phyloP scores from a whole-genome alignment of 2,113 vertebrate genomes.

The Sapajus apella region DNA sequence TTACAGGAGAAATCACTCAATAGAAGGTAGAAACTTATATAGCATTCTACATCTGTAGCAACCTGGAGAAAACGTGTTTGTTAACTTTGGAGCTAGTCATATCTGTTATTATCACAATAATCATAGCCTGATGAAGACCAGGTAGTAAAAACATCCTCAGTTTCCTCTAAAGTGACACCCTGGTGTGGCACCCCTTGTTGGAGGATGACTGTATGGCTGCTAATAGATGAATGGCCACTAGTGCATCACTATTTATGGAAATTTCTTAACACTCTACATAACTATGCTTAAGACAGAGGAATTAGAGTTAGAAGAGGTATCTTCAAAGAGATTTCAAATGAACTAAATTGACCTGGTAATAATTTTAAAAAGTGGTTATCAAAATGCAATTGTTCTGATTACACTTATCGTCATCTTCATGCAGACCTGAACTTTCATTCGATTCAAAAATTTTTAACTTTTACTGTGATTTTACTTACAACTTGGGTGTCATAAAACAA shows the following conservation, averaged over 20 bases:
- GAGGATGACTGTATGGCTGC: background rate
- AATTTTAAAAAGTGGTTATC: background rate
- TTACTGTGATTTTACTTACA: background rate
- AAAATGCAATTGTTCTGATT: background rate
- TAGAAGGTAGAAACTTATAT: background rate
- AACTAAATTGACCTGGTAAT: background rate
- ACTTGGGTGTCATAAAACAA: background rate
- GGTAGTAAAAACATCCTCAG: background rate
- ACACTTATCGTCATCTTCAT: background rate
- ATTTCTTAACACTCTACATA: background rate
- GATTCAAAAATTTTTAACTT: background rate
- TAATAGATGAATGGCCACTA: background rate
- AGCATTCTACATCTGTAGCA: background rate
- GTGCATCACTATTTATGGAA: background rate
- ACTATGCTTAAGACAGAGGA: background rate
- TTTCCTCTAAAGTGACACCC: background rate
- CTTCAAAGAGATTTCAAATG: background rate
- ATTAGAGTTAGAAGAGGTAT: background rate
- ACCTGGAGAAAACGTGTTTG: background rate
- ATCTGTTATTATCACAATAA: background rate
- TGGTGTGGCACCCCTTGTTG: rapidly evolving
- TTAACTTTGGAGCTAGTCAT: background rate
- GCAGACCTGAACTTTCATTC: background rate
- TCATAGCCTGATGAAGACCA: background rate
- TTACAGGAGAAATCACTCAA: background rate